Conservation (phyloP, 1,140 invertebrate species). For the Drosophila ogumai region DNA sequence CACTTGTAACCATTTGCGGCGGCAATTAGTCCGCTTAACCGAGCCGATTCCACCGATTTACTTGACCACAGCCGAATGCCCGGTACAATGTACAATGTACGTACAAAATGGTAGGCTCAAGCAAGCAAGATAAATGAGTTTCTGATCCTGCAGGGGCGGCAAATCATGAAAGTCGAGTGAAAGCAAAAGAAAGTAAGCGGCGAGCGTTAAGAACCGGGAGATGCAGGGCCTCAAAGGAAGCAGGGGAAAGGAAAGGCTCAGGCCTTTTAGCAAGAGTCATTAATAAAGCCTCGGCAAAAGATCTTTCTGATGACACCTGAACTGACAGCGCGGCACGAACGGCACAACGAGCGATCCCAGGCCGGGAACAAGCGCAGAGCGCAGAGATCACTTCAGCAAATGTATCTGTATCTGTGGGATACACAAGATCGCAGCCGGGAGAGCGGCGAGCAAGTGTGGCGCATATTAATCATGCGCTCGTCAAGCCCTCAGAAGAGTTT, state of each 20-base stretch:
- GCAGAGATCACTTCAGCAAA: slow-evolving; percentile 65
- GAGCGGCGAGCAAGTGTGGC: slow-evolving; percentile 57
- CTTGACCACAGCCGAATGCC: slow-evolving; percentile 58
- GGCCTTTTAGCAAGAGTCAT: slow-evolving; percentile 63
- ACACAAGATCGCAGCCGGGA: slow-evolving; percentile 25
- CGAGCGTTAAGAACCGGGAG: slow-evolving; percentile 34
- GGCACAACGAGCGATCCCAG: slow-evolving; percentile 28
- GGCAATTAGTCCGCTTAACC: slow-evolving; percentile 73
- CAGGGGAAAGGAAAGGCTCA: slow-evolving; percentile 47
- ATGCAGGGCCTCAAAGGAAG: slow-evolving; percentile 19
- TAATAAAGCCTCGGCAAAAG: slow-evolving; percentile 78
- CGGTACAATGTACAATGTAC: too few species aligned
- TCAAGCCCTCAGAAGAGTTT: slow-evolving; percentile 60
- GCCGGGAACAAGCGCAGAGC: background rate
- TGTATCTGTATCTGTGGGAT: slow-evolving; percentile 37
- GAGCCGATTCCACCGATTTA: slow-evolving; percentile 46
- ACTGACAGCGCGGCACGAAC: slow-evolving; percentile 69
- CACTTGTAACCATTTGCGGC: slow-evolving; percentile 72
- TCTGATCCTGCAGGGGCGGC: slow-evolving; percentile 66
- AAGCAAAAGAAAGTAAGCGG: slow-evolving; percentile 66
- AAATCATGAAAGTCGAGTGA: slow-evolving; percentile 69
- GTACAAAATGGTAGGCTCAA: slow-evolving; percentile 12
- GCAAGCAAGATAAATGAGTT: slow-evolving; percentile 68
- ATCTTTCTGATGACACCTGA: slow-evolving; percentile 80
- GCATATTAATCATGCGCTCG: slow-evolving; percentile 80